Evolutionary conservation across 2,797 vertebrate genomes (phyloP), one percentile per base, ranked within the genome.

Genomic region (Darevskia mixta): DNA sequence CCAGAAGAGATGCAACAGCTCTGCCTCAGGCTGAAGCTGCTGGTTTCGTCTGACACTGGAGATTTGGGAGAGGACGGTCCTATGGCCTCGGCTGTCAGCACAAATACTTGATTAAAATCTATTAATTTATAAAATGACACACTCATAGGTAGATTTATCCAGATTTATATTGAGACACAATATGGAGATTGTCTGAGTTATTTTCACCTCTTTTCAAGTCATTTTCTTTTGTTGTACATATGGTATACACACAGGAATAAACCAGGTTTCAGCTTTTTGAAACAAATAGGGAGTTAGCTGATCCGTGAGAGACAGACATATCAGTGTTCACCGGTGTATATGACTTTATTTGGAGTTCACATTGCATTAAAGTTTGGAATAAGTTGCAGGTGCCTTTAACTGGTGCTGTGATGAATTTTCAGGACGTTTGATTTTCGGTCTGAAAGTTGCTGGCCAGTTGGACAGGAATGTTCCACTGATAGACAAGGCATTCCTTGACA

Each of bases 201-300:
- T 29, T 25, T 76, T 77, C 27, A 29, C 49, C 49, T 55, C 49
- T 77, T 86, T 78, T 69, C 41, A 69, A 29, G 45, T 69, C 15
- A 23, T n/a, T 45, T 23, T 25, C 23, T 27, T 29, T 49, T 86
- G 8, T 45, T 78, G 29, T 66, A 10, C 32, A 49, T 41, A 78
- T 85, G 73, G 29, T 45, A 67, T 1, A 79, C 82, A 18, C 35
- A n/a, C 8, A 88, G 17, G 27, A 11, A 20, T 66, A 2, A 4
- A 93, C 20, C 1, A 79, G 73, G 18, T 64, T 23, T 4, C 1
- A 18, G 25, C 89, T 5, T 76, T 88, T 72, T 88, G 72, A 88
- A 86, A 86, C 5, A 1, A 1, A 4, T 0, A n/a, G 1, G 23
- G 25, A 87, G 18, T 4, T 79, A 79, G 77, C 27, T 90, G 11